Conservation (phyloP, 2,113 vertebrate genomes). For the Pseudopipra pipra region DNA sequence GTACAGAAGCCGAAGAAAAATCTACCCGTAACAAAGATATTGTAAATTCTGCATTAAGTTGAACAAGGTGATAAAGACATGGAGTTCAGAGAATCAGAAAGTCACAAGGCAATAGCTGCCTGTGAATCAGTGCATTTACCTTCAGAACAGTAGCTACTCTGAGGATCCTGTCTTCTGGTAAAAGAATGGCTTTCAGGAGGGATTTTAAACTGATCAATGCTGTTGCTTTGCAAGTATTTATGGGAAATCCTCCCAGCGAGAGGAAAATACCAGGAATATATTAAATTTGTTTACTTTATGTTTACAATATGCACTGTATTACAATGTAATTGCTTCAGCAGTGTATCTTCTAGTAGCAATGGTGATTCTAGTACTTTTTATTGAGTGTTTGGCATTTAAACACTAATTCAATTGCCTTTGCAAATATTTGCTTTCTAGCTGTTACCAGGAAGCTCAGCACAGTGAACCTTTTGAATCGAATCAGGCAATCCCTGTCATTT, state of each 20-base stretch:
- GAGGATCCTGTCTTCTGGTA: background rate
- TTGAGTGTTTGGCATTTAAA: background rate
- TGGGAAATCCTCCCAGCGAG: background rate
- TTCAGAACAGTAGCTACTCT: background rate
- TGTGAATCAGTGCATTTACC: background rate
- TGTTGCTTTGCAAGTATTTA: background rate
- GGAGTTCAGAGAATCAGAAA: background rate
- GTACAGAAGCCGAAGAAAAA: background rate
- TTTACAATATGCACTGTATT: background rate
- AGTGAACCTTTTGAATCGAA: background rate
- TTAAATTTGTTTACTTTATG: background rate
- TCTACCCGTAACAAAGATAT: background rate
- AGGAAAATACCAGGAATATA: background rate
- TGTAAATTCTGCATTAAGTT: background rate
- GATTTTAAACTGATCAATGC: background rate
- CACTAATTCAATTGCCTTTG: background rate
- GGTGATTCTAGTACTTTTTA: background rate
- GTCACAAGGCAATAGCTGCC: background rate
- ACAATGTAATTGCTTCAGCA: background rate
- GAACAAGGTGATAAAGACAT: background rate
- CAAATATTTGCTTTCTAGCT: slow-evolving; percentile 12
- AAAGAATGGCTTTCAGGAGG: background rate
- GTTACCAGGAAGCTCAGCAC: background rate
- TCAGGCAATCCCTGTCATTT: background rate
- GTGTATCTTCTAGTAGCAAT: background rate